Evolutionary conservation across 2,113 vertebrate genomes (phyloP).

Genomic region (Anser brachyrhynchus): DNA sequence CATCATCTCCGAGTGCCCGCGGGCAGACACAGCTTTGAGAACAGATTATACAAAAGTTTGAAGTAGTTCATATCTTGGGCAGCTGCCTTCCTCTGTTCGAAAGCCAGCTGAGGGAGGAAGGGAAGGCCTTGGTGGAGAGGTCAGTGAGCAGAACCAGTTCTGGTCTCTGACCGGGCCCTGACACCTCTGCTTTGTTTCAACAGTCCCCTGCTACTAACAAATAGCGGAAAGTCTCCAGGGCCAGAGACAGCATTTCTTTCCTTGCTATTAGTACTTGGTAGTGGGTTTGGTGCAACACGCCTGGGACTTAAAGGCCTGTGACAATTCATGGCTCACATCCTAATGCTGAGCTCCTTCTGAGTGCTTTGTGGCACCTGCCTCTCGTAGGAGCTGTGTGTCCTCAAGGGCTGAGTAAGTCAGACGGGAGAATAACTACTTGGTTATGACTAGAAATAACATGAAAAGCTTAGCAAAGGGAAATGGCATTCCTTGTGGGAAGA

Average conservation of each 20-base stretch:
- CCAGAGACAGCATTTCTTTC: not conserved
- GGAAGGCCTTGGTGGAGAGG: not conserved
- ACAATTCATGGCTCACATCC: not conserved
- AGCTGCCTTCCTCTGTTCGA: not conserved
- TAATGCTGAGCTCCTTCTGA: not conserved
- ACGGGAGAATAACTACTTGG: not conserved
- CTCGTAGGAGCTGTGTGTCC: not conserved
- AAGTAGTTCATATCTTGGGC: not conserved
- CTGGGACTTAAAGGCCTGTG: not conserved
- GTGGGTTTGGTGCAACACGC: not conserved
- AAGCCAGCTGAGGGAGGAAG: not conserved
- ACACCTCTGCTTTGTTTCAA: not conserved
- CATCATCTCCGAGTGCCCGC: not conserved
- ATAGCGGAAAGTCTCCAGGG: not conserved
- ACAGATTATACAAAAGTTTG: not conserved
- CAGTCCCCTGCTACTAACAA: not conserved
- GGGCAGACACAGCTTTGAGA: not conserved
- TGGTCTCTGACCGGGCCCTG: not conserved
- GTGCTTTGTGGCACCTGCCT: not conserved
- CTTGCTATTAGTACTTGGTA: not conserved
- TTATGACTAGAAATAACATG: slow-evolving; percentile 3
- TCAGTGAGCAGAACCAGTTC: not conserved
- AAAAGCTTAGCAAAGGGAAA: slow-evolving; percentile 31
- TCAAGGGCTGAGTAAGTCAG: not conserved
- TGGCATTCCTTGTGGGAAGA: not conserved